These are phyloP conservation scores for Vulpes vulpes DNA, from an alignment of 2,113 vertebrate species.

Conservation along the genomic window DNA sequence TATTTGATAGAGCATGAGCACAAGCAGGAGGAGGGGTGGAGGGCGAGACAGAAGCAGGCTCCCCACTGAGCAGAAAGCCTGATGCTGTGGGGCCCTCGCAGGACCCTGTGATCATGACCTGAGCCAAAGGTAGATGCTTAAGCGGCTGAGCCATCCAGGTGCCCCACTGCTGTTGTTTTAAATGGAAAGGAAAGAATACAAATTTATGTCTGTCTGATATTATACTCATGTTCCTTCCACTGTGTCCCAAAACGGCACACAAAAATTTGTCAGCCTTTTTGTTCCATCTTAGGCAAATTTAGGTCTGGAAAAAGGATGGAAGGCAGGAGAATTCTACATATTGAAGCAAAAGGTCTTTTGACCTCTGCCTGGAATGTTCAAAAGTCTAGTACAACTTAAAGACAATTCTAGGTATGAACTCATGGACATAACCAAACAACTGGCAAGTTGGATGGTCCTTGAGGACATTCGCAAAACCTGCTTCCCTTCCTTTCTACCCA, in stretches of 20 bases:
- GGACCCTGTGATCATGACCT: too few species aligned
- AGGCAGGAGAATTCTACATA: background rate
- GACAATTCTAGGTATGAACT: background rate
- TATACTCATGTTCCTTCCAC: background rate
- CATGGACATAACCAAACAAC: background rate
- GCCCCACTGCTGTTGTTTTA: background rate
- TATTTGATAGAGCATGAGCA: too few species aligned
- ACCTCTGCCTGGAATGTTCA: background rate
- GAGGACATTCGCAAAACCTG: background rate
- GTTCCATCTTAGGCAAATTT: background rate
- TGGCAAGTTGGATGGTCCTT: background rate
- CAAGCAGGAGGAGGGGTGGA: too few species aligned
- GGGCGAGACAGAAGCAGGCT: too few species aligned
- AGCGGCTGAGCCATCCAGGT: too few species aligned
- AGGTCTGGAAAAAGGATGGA: background rate
- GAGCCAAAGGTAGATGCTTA: too few species aligned
- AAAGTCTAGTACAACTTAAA: background rate
- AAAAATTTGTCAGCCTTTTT: background rate
- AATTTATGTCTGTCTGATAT: background rate
- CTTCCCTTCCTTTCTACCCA: background rate
- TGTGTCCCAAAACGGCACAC: background rate
- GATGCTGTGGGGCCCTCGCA: too few species aligned
- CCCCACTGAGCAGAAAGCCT: too few species aligned
- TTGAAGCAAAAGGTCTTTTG: background rate
- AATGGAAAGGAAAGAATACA: background rate